Evolutionary conservation across 2,888 invertebrate genomes (phyloP), one percentile per base, ranked within the genome.

Genomic region (Iselma pallidipennis): DNA sequence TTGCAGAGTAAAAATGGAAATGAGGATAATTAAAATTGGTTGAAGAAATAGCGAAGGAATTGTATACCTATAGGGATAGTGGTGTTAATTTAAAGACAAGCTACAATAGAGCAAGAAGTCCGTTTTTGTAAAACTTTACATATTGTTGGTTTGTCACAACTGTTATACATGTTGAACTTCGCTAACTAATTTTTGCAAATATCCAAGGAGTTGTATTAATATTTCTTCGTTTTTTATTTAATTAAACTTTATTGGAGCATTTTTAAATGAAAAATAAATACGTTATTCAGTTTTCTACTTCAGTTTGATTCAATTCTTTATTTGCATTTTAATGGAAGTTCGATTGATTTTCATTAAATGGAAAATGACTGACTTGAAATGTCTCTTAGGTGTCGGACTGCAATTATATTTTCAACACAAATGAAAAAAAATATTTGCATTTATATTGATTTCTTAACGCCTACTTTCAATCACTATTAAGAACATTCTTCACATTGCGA

Each of bases 1-100:
- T 69, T 71, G 68, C 71, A 62, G 66, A 66, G 70, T 69, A 74
- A 68, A 71, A 76, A 74, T 76, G 76, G 74, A 77, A 77, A 77
- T 77, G 74, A 75, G 73, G 71, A 76, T 77, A 76, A 77, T 77
- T 77, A 76, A 76, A 77, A 76, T 71, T 70, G 73, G 68, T 63
- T 58, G 69, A 67, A 69, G 67, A 71, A 10, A 45, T 45, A 21
- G 21, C 2, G 10, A 4, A 61, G 66, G 23, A 55, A 55, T 55
- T 55, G 45, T 45, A 52, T 14, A 54, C 29, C 52, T 25, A 37
- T 14, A 37, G 16, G 16, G n/a, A 25, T 16, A 16, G 42, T 16
- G 42, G 42, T n/a, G 42, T n/a, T 16, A 16, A 37, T 16, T 16
- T 16, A n/a, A 37, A n/a, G 42, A 16, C 42, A 37, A 37, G 14